Conservation (phyloP, 2,888 invertebrate genomes). For the Calameuta idolon region DNA sequence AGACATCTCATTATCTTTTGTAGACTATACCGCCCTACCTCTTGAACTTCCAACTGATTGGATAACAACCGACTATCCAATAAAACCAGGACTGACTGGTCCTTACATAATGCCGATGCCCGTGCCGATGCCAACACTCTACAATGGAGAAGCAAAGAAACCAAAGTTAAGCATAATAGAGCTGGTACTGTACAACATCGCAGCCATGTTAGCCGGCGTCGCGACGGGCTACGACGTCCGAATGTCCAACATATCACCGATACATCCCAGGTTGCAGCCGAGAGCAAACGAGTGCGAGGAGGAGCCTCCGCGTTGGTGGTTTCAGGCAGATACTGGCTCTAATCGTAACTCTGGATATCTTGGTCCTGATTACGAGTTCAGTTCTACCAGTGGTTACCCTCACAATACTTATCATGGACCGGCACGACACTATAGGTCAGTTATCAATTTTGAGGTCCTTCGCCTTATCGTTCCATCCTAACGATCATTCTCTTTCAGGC, state of each 20-base stretch:
- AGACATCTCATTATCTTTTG: conserved; percentile 36
- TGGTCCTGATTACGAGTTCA: conserved; percentile 72
- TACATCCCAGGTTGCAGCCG: conserved; percentile 84
- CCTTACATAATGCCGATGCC: conserved; percentile 67
- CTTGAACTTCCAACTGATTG: conserved; percentile 55
- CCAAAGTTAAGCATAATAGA: conserved; percentile 81
- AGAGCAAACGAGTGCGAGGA: conserved; percentile 48
- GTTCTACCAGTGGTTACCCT: conserved; percentile 73
- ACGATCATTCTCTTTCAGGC: conserved; percentile 40
- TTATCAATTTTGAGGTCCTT: neutral
- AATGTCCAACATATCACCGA: conserved; percentile 85
- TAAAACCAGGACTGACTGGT: conserved; percentile 59
- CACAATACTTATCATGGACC: conserved; percentile 95
- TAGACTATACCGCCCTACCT: conserved; percentile 61
- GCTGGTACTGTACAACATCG: conserved; percentile 90
- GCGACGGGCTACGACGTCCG: conserved; percentile 94
- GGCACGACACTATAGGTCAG: conserved; percentile 76
- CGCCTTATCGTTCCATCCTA: neutral
- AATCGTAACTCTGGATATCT: conserved; percentile 61
- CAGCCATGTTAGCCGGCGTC: conserved; percentile 89
- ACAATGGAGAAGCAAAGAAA: conserved; percentile 78
- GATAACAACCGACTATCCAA: conserved; percentile 53
- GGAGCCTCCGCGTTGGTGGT: conserved; percentile 59
- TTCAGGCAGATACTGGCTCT: conserved; percentile 53
- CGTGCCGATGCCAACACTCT: conserved; percentile 85